phyloP scores from a whole-genome alignment of 1,140 invertebrate species.

The Euschistus heros region DNA sequence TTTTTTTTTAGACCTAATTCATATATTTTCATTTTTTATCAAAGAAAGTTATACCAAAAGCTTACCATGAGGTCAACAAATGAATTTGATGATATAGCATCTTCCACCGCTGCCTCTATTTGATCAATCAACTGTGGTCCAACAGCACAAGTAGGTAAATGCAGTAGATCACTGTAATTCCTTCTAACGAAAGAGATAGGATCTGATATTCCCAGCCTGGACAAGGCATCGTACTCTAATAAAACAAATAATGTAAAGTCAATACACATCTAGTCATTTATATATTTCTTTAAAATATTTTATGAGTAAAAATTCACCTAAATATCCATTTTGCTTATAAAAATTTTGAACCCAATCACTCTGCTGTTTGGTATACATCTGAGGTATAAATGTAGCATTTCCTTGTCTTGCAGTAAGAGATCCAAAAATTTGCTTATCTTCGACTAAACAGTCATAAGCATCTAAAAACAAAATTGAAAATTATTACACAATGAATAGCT shows the following conservation, averaged over 20 bases:
- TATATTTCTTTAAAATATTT: background rate
- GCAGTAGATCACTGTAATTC: constrained; percentile 56
- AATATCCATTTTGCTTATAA: constrained; percentile 87
- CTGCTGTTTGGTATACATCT: constrained; percentile 76
- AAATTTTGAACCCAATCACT: constrained; percentile 85
- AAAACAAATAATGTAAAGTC: constrained; percentile 14
- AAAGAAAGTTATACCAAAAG: no score
- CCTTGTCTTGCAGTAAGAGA: constrained; percentile 62
- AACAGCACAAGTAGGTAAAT: constrained; percentile 66
- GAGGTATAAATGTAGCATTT: constrained; percentile 75
- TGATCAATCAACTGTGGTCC: constrained; percentile 62
- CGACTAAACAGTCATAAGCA: constrained; percentile 52
- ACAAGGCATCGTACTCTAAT: constrained; percentile 78
- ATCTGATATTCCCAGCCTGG: constrained; percentile 79
- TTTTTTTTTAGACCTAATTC: no score
- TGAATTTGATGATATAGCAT: constrained; percentile 58
- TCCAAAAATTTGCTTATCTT: constrained; percentile 61
- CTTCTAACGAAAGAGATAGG: constrained; percentile 70
- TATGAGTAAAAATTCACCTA: constrained; percentile 43
- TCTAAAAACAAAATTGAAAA: constrained; percentile 36
- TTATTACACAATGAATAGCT: background rate
- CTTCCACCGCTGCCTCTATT: constrained; percentile 73
- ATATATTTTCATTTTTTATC: no score
- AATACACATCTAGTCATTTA: background rate
- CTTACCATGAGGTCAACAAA: constrained; percentile 62